These are phyloP conservation scores for Spea hammondii DNA, from an alignment of 2,797 vertebrate species.

Conservation along the genomic window DNA sequence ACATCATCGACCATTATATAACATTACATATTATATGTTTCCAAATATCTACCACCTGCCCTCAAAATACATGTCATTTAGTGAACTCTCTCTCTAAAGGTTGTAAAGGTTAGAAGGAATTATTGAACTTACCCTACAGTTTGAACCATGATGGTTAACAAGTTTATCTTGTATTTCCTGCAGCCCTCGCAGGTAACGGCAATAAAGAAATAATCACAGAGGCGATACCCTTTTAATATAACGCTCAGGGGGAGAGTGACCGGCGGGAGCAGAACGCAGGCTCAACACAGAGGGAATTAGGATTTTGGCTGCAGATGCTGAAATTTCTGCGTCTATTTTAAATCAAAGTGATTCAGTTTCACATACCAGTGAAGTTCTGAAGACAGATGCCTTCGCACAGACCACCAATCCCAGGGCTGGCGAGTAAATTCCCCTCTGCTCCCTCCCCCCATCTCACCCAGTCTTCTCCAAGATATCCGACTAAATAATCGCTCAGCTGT, in stretches of 20 bases:
- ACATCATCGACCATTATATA: too few relatives aligned
- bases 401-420: conserved; percentile 78
- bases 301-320: conserved; percentile 74
- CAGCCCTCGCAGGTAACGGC: conserved; percentile 10
- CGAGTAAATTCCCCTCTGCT: conserved; percentile 55
- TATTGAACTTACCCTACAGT: conserved; percentile 78
- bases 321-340: conserved; percentile 90
- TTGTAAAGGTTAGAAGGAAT: conserved; percentile 36
- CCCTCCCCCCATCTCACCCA: conserved; percentile 58
- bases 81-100: too few relatives aligned
- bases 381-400: conserved; percentile 71
- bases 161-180: conserved; percentile 59
- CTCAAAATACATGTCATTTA: too few relatives aligned
- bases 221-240: neutral
- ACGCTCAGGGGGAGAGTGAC: conserved; percentile 16
- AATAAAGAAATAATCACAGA: neutral
- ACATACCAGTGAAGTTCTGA: conserved; percentile 89
- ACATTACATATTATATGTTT: too few relatives aligned
- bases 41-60: too few relatives aligned
- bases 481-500: conserved; percentile 61
- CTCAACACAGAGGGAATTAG: conserved; percentile 61
- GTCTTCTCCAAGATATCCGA: conserved; percentile 56
- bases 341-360: conserved; percentile 89
- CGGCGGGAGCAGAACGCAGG: conserved; percentile 55
- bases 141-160: conserved; percentile 71